Base-by-base conservation (phyloP, 2,113 vertebrate genomes). In the Paratilapia polleni region DNA sequence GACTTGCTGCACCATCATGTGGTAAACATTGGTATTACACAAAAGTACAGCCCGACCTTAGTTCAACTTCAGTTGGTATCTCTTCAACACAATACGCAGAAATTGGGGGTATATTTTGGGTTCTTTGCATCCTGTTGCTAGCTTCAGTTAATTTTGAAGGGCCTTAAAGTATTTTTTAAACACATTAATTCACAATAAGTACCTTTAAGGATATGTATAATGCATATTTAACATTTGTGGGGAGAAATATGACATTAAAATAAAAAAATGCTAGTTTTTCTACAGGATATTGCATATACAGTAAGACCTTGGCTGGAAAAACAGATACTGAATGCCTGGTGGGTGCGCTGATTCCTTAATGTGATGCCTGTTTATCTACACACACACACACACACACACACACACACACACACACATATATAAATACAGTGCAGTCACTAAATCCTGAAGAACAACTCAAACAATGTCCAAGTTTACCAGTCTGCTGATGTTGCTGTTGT, bases 401-500 rank as follows among this genome's bases (percentile, higher is more conserved):
- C 2, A 11, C 38, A 5, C 9, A 5, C 9, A 11, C 38, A 3
- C 36, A 36, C 36, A 1, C 6, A 36, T 28, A 9, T 3, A 64
- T 38, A 47, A 28, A 20, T 52, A 31, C 43, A 73, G 19, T 31
- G 47, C 12, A 2, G 13, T 14, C 38, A 47, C 52, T 57, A 17
- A 52, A n/a, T 26, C 19, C 34, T 43, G 20, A 47, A 63, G n/a
- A 36, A 31, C 0, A 47, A 20, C 20, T 70, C 5, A n/a, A 38
- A 54, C 64, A 20, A 59, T 60, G 56, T 52, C 20, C 34, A 66
- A 75, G 43, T 73, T 31, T 54, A 14, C 43, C 56, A 83, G 31
- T 82, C 57, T 89, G 47, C 43, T 76, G 74, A 82, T 86, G 84
- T 85, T 76, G 83, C 87, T 91, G 85, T 91, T 93, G 84, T 93